Conservation (phyloP, 35 echinoderm and acorn worm genomes). For the Lytechinus variegatus region DNA sequence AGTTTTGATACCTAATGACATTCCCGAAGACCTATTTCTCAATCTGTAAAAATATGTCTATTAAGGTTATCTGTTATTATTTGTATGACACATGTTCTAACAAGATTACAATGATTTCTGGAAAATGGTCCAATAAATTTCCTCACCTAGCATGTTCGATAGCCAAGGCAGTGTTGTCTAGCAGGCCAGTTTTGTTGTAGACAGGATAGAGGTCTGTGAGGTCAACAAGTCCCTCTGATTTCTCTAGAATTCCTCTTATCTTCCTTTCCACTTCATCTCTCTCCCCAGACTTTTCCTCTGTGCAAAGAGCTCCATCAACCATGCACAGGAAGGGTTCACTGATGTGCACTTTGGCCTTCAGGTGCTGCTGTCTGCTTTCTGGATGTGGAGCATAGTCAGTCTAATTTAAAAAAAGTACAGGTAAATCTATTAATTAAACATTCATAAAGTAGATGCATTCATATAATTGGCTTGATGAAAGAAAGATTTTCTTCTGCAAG, state of each 20-base stretch:
- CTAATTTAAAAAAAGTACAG: not conserved
- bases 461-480: no score
- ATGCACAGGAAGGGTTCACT: slow-evolving; percentile 20
- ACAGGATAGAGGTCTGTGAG: slow-evolving; percentile 62
- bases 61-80: no score
- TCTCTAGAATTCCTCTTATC: not conserved
- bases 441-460: no score
- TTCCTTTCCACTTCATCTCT: not conserved
- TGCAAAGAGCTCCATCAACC: not conserved
- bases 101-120: no score
- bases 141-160: slow-evolving; percentile 66
- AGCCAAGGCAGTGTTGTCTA: slow-evolving; percentile 71
- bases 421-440: no score
- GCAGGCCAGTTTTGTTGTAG: slow-evolving; percentile 64
- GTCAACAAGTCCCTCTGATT: slow-evolving; percentile 1
- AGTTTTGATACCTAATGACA: no score
- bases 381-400: not conserved
- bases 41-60: no score
- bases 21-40: no score
- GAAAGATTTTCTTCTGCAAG: no score
- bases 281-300: not conserved
- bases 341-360: not conserved
- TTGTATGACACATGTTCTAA: no score
- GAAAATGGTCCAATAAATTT: not conserved
- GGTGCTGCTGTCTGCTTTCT: not conserved